A percentile compares a stretch with the other conserved stretches of the same genome.
These are phyloP conservation scores for Ochlodes sylvanus DNA, from an alignment of 2,888 invertebrate species.

Conservation along the genomic window DNA sequence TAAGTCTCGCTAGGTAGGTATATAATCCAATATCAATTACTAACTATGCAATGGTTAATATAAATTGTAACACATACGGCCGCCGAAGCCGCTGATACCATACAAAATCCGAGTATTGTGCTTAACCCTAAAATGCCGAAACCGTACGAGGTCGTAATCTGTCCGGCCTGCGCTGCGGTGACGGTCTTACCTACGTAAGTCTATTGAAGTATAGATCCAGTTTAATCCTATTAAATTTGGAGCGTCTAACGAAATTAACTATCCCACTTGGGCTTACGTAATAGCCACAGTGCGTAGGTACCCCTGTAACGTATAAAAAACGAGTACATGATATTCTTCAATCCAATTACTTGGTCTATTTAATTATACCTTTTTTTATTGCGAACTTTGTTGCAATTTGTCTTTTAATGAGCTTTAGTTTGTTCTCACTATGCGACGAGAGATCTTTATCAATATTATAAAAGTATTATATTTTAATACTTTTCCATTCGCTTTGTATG, in stretches of 20 bases:
- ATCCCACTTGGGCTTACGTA: conserved; percentile 3
- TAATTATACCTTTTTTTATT: too few species aligned
- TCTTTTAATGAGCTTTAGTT: too few species aligned
- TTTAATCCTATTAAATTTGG: conserved; percentile 72
- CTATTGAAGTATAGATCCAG: conserved; percentile 46
- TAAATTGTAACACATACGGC: conserved; percentile 34
- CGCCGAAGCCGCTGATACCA: conserved; percentile 56
- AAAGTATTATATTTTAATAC: too few species aligned
- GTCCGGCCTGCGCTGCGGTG: conserved; percentile 49
- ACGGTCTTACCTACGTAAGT: conserved; percentile 52
- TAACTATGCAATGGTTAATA: not conserved
- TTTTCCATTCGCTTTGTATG: too few species aligned
- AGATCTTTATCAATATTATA: too few species aligned
- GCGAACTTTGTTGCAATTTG: too few species aligned
- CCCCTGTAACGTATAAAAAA: too few species aligned
- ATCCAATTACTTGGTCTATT: too few species aligned
- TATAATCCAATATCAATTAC: conserved; percentile 1
- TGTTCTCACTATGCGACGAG: too few species aligned
- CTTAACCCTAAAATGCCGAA: conserved; percentile 81
- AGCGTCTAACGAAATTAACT: conserved; percentile 60
- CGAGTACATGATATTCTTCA: too few species aligned
- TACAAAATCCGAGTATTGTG: conserved; percentile 53
- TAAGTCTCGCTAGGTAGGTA: too few species aligned
- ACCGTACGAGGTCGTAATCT: conserved; percentile 78
- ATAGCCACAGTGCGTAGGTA: not conserved